These are phyloP conservation scores for Elachura formosa DNA, from an alignment of 2,113 vertebrate species.

Conservation along the genomic window DNA sequence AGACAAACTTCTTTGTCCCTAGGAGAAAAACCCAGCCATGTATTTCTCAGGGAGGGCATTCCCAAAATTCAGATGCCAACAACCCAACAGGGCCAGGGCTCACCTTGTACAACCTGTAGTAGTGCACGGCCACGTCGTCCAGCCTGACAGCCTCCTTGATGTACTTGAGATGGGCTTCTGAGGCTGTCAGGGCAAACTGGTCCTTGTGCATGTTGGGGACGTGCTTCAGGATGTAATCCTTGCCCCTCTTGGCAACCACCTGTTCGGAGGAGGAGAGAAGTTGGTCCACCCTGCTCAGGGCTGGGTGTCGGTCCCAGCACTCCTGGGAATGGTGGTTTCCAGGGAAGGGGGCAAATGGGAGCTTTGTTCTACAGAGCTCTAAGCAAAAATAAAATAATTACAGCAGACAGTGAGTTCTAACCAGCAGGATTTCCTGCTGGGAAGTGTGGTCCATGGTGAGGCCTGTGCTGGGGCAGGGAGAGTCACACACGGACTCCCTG, in stretches of 20 bases:
- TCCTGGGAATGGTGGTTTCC: rapidly evolving
- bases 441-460: neutral
- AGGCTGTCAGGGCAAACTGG: conserved; percentile 93
- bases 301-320: rapidly evolving
- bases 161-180: conserved; percentile 94
- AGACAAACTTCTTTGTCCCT: neutral
- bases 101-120: conserved; percentile 96
- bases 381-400: neutral
- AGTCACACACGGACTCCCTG: rapidly evolving
- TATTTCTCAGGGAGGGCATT: neutral
- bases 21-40: neutral
- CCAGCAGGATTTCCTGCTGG: neutral
- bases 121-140: conserved; percentile 94
- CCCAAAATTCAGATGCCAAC: neutral
- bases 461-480: neutral
- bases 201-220: conserved; percentile 99
- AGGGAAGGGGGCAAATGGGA: neutral
- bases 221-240: conserved; percentile 95
- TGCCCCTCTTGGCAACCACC: conserved; percentile 94
- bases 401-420: rapidly evolving
- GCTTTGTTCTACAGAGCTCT: neutral
- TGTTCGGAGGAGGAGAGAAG: conserved; percentile 39
- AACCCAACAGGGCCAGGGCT: neutral
- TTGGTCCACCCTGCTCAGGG: rapidly evolving
- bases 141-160: conserved; percentile 94